Evolutionary conservation across 2,797 vertebrate genomes (phyloP).

Genomic region (Hoplostethus mediterraneus): DNA sequence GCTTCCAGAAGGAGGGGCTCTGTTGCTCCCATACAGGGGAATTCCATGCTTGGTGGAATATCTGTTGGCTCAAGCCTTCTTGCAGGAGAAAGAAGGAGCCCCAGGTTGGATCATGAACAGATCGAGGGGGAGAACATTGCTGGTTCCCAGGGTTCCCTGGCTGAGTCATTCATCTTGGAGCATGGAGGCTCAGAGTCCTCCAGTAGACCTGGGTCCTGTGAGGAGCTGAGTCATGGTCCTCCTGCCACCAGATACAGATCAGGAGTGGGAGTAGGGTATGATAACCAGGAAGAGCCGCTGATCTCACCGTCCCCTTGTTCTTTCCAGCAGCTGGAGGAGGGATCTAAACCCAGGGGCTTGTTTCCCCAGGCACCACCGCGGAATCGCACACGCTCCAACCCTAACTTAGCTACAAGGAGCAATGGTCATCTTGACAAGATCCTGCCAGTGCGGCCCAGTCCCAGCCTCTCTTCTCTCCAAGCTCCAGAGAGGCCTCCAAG

Average conservation of each 20-base stretch:
- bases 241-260: conserved; percentile 52
- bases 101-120: conserved; percentile 48
- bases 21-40: conserved; percentile 37
- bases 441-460: conserved; percentile 50
- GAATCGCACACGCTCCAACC: conserved; percentile 76
- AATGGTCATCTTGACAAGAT: conserved; percentile 35
- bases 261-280: conserved; percentile 60
- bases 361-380: conserved; percentile 72
- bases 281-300: conserved; percentile 64
- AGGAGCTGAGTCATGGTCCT: conserved; percentile 66
- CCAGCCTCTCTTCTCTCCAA: conserved; percentile 76
- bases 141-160: conserved; percentile 79
- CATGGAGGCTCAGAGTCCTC: conserved; percentile 78
- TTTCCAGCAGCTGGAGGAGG: conserved; percentile 63
- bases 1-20: conserved; percentile 65
- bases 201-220: conserved; percentile 74
- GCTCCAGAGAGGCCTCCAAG: conserved; percentile 77
- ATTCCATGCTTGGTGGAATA: conserved; percentile 2
- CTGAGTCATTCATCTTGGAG: conserved; percentile 73
- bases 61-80: conserved; percentile 32
- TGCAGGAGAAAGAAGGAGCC: conserved; percentile 48
- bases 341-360: conserved; percentile 59
- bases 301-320: conserved; percentile 57
- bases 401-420: conserved; percentile 58
- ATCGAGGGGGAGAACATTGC: conserved; percentile 46